Evolutionary conservation across 1,140 invertebrate genomes (phyloP), one percentile per base, ranked within the genome.

Genomic region (Drosophila seguyi): DNA sequence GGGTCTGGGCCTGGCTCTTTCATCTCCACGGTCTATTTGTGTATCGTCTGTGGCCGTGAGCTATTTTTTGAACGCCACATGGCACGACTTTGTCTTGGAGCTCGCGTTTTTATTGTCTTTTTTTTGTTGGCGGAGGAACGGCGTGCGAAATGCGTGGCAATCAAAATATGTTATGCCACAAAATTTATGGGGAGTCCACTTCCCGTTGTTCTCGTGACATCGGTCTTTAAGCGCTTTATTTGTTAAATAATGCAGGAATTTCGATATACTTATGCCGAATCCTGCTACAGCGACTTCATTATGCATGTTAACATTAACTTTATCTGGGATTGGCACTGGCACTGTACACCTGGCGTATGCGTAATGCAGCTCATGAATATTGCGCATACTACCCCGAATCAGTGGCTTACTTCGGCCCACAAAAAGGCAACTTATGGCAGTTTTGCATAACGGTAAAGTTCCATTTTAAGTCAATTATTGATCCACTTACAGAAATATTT

Each of bases 291-390:
- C 65, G 42, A 47, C 65, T 56, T 55, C 27, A 69, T 68, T 80
- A 44, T 53, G 65, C 65, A 75, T 45, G 38, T 45, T 34, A 27
- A 42, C 41, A 55, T 55, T 44, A 42, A 27, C 31, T 53, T 74
- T 18, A n/a, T 27, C 16, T 36, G 44, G 59, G 50, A 42, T 50
- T 55, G 72, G 56, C 69, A 62, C 42, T 38, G 45, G 36, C 6
- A 36, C 25, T 31, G 65, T 65, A 61, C 84, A 84, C 73, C 72
- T 68, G 84, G 76, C 84, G 83, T 83, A 88, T 87, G 58, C 52
- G 84, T 80, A 59, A 63, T 67, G 44, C 31, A 58, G 27, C 34
- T 48, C 67, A 77, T 84, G 53, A 39, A 86, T 63, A 86, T 74
- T 77, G 60, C 67, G 63, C 65, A 88, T 77, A 75, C 78, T 74